These are phyloP conservation scores for Cephalotes varians DNA, from an alignment of 2,888 invertebrate genomes.

Conservation along the genomic window DNA sequence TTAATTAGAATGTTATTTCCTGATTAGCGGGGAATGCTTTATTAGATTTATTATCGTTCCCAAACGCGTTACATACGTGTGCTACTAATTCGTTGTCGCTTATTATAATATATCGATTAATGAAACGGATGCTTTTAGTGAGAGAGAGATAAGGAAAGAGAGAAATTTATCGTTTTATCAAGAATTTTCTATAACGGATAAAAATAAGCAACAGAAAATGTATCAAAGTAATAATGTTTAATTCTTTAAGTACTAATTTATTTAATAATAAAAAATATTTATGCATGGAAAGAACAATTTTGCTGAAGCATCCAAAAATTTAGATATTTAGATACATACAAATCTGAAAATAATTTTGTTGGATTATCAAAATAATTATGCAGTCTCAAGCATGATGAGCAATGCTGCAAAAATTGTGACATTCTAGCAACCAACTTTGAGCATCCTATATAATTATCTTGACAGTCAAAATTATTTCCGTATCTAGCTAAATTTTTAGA, in stretches of 20 bases:
- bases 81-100: conserved; percentile 41
- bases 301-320: too few relatives aligned
- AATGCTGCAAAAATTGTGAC: too few relatives aligned
- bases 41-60: conserved; percentile 75
- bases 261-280: neutral
- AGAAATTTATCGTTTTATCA: conserved; percentile 12
- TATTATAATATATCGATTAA: conserved; percentile 53
- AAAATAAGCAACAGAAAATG: neutral
- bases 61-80: conserved; percentile 44
- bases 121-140: conserved; percentile 32
- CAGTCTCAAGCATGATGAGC: too few relatives aligned
- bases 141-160: neutral
- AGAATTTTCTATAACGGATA: neutral
- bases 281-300: too few relatives aligned
- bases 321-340: too few relatives aligned
- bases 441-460: too few relatives aligned
- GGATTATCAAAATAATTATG: too few relatives aligned
- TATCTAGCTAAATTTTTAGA: too few relatives aligned
- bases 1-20: conserved; percentile 78
- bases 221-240: neutral
- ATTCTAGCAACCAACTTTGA: too few relatives aligned
- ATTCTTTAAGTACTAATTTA: neutral
- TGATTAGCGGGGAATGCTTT: conserved; percentile 76
- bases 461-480: too few relatives aligned
- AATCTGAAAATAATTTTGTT: too few relatives aligned